Base-by-base conservation (phyloP, 2,113 vertebrate genomes). In the Leuciscus idus region DNA sequence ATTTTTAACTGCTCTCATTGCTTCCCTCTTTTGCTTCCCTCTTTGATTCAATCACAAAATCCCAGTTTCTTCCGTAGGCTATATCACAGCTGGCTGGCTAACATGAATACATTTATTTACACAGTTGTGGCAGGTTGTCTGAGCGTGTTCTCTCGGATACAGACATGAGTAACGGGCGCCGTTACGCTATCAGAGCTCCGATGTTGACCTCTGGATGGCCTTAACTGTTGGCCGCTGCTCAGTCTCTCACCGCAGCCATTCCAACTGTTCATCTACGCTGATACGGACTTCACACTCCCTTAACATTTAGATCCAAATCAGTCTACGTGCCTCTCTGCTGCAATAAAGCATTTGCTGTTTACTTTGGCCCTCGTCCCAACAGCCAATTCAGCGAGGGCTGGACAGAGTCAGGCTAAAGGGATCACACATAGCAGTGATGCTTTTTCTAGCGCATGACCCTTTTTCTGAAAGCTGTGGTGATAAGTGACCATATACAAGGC, bases 301-400 rank as follows among this genome's bases (percentile, higher is more conserved):
- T 64, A 82, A 50, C 17, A 64, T 17, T 12, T 33, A 87, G 82
- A 87, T 87, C 75, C 26, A 46, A 84, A 87, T 87, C 75, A 79
- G 64, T 62, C 59, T 28, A 39, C 84, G 39, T 64, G 72, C 73
- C 48, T 66, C 28, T 85, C 75, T 68, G 43, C 57, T 64, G 39
- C 73, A 64, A 66, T 77, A 75, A 50, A 66, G 61, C 43, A 52
- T 76, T 74, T 9, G 28, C 43, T 88, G 83, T 76, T 88, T 81
- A 66, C 39, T 81, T 88, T 88, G 83, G 87, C 83, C 48, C 33
- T 12, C 5, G 0, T 26, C 61, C 78, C 84, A 68, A 61, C 78
- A 82, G 87, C 64, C 72, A 43, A 19, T 59, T 13, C 36, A 82
- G 30, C 36, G 62, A 76, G 61, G 30, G 50, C 72, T 39, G 13